Conservation (phyloP, 2,888 invertebrate genomes). For the Malthinus seriepunctatus region DNA sequence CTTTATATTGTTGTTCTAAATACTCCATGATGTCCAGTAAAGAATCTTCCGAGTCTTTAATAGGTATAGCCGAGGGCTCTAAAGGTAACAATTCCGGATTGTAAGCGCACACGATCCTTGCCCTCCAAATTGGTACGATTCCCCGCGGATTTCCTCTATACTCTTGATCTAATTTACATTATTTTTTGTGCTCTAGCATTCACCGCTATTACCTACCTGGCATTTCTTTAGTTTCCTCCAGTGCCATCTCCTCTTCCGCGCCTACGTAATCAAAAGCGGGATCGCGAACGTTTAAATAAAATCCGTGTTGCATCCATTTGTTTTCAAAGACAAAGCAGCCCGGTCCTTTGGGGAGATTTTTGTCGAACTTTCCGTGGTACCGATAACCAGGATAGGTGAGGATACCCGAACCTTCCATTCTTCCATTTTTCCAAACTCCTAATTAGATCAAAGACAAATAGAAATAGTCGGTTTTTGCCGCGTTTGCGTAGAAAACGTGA, state of each 20-base stretch:
- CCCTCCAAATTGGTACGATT: slow-evolving; percentile 67
- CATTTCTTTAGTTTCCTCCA: slow-evolving; percentile 56
- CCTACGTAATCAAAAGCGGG: slow-evolving; percentile 59
- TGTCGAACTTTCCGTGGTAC: slow-evolving; percentile 73
- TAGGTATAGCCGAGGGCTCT: slow-evolving; percentile 67
- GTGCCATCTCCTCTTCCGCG: slow-evolving; percentile 51
- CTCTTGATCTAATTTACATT: slow-evolving; percentile 32
- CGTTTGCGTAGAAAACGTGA: too few species aligned
- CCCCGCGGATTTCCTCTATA: slow-evolving; percentile 45
- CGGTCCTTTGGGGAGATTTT: slow-evolving; percentile 70
- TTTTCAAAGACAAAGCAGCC: slow-evolving; percentile 78
- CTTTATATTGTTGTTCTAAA: slow-evolving; percentile 56
- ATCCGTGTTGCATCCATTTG: slow-evolving; percentile 77
- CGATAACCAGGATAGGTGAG: slow-evolving; percentile 67
- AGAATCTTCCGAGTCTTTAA: slow-evolving; percentile 66
- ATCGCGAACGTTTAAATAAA: slow-evolving; percentile 65
- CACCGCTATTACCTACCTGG: slow-evolving; percentile 14
- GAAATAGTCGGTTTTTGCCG: too few species aligned
- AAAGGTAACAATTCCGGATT: slow-evolving; percentile 71
- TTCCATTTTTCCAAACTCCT: slow-evolving; percentile 77
- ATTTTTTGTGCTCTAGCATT: not conserved
- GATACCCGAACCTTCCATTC: slow-evolving; percentile 75
- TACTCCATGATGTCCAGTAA: slow-evolving; percentile 55
- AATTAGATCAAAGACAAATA: slow-evolving; percentile 34
- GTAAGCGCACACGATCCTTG: slow-evolving; percentile 68